Evolutionary conservation across 1,140 invertebrate genomes (phyloP), one percentile per base, ranked within the genome.

Genomic region (Carcinoscorpius rotundicauda): DNA sequence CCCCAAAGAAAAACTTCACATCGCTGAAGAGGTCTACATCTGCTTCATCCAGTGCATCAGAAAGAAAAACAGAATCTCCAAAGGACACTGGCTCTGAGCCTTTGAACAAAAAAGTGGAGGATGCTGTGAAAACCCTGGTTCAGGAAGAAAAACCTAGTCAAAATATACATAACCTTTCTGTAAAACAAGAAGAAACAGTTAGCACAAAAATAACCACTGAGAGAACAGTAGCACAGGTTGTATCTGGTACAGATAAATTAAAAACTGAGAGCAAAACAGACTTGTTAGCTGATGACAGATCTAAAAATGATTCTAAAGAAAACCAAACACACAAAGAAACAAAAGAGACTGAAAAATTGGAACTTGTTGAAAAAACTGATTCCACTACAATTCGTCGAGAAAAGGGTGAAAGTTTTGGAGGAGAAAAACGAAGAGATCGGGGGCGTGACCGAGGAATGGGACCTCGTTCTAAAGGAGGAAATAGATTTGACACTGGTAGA

Each of bases 1-100:
- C 55, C 62, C 74, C 58, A 65, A 77, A 71, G 49, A 76, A 75
- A 64, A 76, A 75, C 63, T 73, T 76, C 57, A 78, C 75, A 4
- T 75, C 78, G 11, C 69, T 80, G 52, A 76, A 77, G 66, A 70
- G 77, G 49, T 74, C 74, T 68, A 72, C 73, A 5, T 29, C 29
- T 29, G 73, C 70, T 49, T 74, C 75, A 6, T 65, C 70, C 4
- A 66, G 58, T 49, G 69, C 72, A 6, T 66, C 58, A 9, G 76
- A 77, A n/a, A 71, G 74, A 29, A 77, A 76, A 64, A 71, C 71
- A 60, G 75, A 77, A 55, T 72, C 74, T 49, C 67, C 72, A 10
- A 76, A 76, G 71, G 75, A 75, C 11, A 68, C 64, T 10, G 8
- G 10, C 4, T 57, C 10, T 56, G 8, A 59, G 63, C 48, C 11